These are phyloP conservation scores for Eudemis profundana DNA, from an alignment of 2,888 invertebrate genomes.

Conservation along the genomic window DNA sequence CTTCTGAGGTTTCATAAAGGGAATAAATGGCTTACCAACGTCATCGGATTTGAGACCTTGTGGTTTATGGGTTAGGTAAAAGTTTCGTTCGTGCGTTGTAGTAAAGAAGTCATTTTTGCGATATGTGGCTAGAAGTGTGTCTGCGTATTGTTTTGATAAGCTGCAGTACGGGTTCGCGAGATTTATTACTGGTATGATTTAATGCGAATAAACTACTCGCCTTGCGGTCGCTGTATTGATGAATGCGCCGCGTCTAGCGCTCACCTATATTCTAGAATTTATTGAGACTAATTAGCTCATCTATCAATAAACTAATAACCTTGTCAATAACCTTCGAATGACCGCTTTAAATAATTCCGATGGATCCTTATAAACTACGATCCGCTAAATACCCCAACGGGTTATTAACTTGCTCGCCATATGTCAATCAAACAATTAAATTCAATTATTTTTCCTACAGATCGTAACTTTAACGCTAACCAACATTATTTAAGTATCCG, in stretches of 20 bases:
- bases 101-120: conserved; percentile 70
- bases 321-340: conserved; percentile 28
- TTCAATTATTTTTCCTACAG: conserved; percentile 40
- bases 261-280: conserved; percentile 62
- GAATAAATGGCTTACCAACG: conserved; percentile 55
- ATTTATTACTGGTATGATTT: conserved; percentile 84
- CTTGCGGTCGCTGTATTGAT: conserved; percentile 77
- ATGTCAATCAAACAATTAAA: conserved; percentile 43
- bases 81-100: conserved; percentile 55
- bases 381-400: conserved; percentile 25
- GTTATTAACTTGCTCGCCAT: conserved; percentile 24
- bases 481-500: conserved; percentile 42
- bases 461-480: conserved; percentile 32
- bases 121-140: conserved; percentile 76
- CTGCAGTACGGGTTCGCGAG: conserved; percentile 83
- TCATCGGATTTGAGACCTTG: conserved; percentile 69
- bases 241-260: conserved; percentile 76
- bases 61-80: conserved; percentile 59
- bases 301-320: conserved; percentile 47
- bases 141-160: conserved; percentile 86
- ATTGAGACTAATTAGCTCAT: conserved; percentile 48
- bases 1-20: conserved; percentile 58
- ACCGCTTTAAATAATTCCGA: conserved; percentile 1
- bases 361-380: conserved; percentile 32
- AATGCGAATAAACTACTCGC: conserved; percentile 84